Conservation (phyloP, 2,797 vertebrate species). For the Notolabrus celidotus region DNA sequence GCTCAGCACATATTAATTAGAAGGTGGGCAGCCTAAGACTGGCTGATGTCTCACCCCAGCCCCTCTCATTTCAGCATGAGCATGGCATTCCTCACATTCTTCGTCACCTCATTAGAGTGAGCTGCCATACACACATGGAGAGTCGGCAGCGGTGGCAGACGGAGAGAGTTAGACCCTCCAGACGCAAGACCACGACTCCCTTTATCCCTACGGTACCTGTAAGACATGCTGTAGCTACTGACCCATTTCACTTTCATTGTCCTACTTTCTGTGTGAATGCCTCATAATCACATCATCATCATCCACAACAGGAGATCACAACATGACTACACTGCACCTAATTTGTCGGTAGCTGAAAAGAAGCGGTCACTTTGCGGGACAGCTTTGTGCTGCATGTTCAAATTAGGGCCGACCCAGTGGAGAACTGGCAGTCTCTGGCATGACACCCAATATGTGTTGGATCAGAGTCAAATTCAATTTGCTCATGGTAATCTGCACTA, state of each 20-base stretch:
- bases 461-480: constrained; percentile 71
- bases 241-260: constrained; percentile 57
- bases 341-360: constrained; percentile 56
- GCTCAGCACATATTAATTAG: constrained; percentile 80
- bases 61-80: constrained; percentile 81
- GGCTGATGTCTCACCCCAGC: constrained; percentile 67
- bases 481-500: constrained; percentile 62
- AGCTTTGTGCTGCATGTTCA: constrained; percentile 57
- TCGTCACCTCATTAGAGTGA: constrained; percentile 84
- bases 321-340: constrained; percentile 50
- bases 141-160: constrained; percentile 66
- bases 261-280: constrained; percentile 73
- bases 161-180: constrained; percentile 41
- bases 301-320: constrained; percentile 55
- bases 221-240: constrained; percentile 51
- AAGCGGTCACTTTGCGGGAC: constrained; percentile 33
- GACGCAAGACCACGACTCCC: constrained; percentile 44
- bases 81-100: constrained; percentile 86
- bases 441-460: constrained; percentile 72
- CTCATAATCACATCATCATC: constrained; percentile 72
- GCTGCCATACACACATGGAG: constrained; percentile 70
- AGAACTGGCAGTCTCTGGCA: constrained; percentile 55
- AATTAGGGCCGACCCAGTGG: constrained; percentile 55
- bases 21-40: constrained; percentile 67
- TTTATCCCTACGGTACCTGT: constrained; percentile 31